These are phyloP conservation scores for Chironomus tepperi DNA, from an alignment of 1,140 invertebrate species.

Conservation along the genomic window DNA sequence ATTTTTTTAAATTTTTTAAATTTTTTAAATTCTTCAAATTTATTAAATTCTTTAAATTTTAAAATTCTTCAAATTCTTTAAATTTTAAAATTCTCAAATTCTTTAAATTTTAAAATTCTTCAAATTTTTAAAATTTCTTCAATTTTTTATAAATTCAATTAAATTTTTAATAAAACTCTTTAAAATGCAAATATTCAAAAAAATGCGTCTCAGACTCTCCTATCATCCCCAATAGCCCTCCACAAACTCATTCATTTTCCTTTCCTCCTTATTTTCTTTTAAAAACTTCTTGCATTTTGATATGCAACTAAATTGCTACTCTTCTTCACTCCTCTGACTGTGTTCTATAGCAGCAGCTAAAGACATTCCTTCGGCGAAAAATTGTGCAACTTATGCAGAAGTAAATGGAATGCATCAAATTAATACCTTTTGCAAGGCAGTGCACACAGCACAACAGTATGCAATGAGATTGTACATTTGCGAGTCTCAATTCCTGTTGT, in stretches of 20 bases:
- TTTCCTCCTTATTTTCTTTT: too few relatives aligned
- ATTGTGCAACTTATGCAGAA: slow-evolving; percentile 17
- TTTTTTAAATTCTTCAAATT: too few relatives aligned
- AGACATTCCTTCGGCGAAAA: slow-evolving; percentile 18
- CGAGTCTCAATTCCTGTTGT: not conserved
- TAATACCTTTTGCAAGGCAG: slow-evolving; percentile 2
- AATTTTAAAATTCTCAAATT: too few relatives aligned
- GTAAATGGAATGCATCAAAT: slow-evolving; percentile 9
- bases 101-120: too few relatives aligned
- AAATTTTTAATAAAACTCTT: not conserved
- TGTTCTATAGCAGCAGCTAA: not conserved
- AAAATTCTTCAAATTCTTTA: too few relatives aligned
- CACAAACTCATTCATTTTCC: too few relatives aligned
- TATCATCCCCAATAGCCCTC: not conserved
- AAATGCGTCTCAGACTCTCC: not conserved
- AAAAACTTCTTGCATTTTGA: not conserved
- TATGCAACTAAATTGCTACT: not conserved
- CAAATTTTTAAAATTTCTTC: too few relatives aligned
- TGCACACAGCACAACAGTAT: not conserved
- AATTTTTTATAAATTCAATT: too few relatives aligned
- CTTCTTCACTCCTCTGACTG: not conserved
- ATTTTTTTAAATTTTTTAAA: too few relatives aligned
- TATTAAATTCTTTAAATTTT: too few relatives aligned
- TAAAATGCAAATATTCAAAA: not conserved
- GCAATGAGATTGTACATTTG: not conserved